A percentile compares a stretch with the other conserved stretches of the same genome.
Conservation (phyloP, 2,797 vertebrate genomes). For the Protonibea diacanthus region DNA sequence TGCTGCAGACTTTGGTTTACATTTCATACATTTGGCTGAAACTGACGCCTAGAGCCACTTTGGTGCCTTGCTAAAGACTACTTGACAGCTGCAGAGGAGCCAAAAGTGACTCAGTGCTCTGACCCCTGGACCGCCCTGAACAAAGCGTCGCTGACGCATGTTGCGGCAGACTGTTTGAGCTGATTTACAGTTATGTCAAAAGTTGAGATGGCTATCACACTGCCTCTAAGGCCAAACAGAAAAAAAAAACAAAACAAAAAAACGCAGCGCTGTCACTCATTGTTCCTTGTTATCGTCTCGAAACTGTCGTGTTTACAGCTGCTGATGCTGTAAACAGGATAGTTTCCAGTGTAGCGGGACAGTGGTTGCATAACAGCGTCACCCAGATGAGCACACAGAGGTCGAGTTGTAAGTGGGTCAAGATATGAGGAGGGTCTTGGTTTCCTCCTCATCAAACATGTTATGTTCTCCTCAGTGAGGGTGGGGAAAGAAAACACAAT, state of each 20-base stretch:
- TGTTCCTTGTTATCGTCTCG: constrained; percentile 22
- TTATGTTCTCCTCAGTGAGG: constrained; percentile 45
- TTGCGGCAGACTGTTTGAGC: neutral
- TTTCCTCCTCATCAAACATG: constrained; percentile 60
- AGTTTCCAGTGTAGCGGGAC: neutral
- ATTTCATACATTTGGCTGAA: neutral
- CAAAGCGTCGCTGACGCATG: constrained; percentile 8
- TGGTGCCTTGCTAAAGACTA: neutral
- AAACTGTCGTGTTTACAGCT: constrained; percentile 43
- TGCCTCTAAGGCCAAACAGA: neutral
- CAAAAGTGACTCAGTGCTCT: neutral
- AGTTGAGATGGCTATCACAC: constrained; percentile 38
- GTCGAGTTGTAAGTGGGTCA: constrained; percentile 59
- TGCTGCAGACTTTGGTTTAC: constrained; percentile 25
- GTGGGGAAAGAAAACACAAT: constrained; percentile 48
- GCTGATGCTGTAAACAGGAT: constrained; percentile 15
- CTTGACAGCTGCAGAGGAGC: neutral
- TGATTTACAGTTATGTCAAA: constrained; percentile 44
- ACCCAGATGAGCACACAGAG: constrained; percentile 16
- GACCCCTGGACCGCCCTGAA: neutral
- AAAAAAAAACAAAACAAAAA: no score
- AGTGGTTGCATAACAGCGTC: constrained; percentile 66
- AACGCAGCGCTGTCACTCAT: neutral
- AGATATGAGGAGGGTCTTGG: constrained; percentile 36
- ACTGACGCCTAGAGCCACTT: neutral